phyloP scores from a whole-genome alignment of 2,113 vertebrate species.

The Nannospalax galili region DNA sequence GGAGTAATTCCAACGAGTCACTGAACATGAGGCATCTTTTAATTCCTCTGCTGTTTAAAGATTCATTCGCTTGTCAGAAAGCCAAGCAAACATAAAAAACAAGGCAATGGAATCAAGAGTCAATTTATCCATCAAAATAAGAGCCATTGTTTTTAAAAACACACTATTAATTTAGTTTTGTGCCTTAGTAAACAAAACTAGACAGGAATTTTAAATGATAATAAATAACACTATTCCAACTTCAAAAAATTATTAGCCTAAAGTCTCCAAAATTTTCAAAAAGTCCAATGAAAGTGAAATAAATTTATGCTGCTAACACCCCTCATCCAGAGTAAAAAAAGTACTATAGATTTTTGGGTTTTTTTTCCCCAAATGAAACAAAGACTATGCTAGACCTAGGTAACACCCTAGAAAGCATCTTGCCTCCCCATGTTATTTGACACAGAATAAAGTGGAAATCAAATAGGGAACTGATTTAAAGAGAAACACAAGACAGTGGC shows the following conservation, averaged over 20 bases:
- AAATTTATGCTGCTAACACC: neutral
- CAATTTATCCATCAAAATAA: conserved; percentile 2
- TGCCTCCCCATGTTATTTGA: neutral
- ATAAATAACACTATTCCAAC: neutral
- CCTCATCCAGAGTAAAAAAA: neutral
- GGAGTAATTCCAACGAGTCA: neutral
- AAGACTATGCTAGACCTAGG: neutral
- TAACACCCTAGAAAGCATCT: neutral
- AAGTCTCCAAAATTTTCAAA: neutral
- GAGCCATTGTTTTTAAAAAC: neutral
- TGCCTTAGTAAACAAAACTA: neutral
- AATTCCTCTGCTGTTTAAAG: conserved; percentile 59
- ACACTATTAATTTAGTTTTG: neutral
- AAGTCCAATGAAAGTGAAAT: neutral
- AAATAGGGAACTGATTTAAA: neutral
- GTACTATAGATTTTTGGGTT: neutral
- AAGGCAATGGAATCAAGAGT: conserved; percentile 36
- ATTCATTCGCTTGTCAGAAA: conserved; percentile 45
- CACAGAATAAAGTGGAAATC: neutral
- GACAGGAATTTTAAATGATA: neutral
- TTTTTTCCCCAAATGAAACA: neutral
- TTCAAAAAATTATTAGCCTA: neutral
- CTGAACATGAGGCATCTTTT: conserved; percentile 49
- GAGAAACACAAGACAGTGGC: neutral
- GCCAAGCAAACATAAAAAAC: conserved; percentile 49